These are phyloP conservation scores for Ceratina japonica DNA, from an alignment of 1,140 invertebrate genomes.

Conservation along the genomic window DNA sequence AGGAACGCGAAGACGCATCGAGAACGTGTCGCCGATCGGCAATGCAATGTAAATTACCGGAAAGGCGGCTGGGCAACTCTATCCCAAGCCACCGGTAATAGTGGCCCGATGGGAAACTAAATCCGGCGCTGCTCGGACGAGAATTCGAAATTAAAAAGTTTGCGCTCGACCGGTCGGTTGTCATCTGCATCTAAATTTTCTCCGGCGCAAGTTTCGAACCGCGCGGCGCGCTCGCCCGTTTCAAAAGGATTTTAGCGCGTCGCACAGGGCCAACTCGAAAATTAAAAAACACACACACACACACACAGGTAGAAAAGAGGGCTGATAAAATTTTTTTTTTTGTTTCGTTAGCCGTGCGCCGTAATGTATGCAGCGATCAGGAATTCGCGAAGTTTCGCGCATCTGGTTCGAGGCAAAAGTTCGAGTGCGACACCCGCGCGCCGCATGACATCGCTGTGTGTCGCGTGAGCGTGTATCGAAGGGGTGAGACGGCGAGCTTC, in stretches of 20 bases:
- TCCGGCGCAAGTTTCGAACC: conserved; percentile 24
- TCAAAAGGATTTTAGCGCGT: conserved; percentile 34
- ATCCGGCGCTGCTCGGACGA: background rate
- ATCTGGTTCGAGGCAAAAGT: conserved; percentile 61
- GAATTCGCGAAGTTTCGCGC: conserved; percentile 64
- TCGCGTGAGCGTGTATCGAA: conserved; percentile 46
- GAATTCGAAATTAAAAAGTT: conserved; percentile 44
- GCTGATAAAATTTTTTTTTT: conserved; percentile 42
- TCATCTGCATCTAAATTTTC: conserved; percentile 45
- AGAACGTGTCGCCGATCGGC: background rate
- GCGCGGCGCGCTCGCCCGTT: background rate
- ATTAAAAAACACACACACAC: background rate
- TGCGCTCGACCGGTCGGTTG: background rate
- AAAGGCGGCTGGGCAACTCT: background rate
- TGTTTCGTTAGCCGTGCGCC: conserved; percentile 17
- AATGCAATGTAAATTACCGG: conserved; percentile 10
- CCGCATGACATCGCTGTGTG: conserved; percentile 59
- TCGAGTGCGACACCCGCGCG: conserved; percentile 58
- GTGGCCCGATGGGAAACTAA: background rate
- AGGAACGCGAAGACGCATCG: background rate
- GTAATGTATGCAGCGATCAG: conserved; percentile 62
- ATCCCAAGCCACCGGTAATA: conserved; percentile 9
- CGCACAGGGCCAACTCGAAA: conserved; percentile 27
- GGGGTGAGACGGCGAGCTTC: conserved; percentile 55
- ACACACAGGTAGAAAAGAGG: background rate